Percentiles rank a stretch among this genome's conserved stretches.
Evolutionary conservation across 2,113 vertebrate species (phyloP).

Genomic region (Hyperopisus bebe): DNA sequence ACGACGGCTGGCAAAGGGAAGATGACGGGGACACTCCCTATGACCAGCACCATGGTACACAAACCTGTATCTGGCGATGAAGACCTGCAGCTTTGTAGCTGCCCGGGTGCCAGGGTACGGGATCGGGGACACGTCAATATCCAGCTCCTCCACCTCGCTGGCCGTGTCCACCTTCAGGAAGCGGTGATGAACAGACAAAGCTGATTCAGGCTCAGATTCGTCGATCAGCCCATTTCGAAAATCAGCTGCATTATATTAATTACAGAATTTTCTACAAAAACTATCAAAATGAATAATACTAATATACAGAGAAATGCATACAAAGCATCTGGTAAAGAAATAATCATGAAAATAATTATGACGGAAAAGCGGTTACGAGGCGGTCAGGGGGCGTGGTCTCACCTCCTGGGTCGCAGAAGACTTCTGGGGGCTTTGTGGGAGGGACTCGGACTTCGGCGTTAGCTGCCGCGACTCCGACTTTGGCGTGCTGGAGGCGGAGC

Average conservation of each 20-base stretch:
- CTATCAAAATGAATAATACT: background rate
- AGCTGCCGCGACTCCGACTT: slow-evolving; percentile 44
- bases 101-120: slow-evolving; percentile 64
- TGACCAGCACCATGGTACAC: background rate
- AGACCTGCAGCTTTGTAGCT: slow-evolving; percentile 85
- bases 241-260: background rate
- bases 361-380: background rate
- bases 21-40: background rate
- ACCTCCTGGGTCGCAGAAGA: slow-evolving; percentile 90
- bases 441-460: slow-evolving; percentile 67
- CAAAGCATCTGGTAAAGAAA: background rate
- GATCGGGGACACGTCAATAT: slow-evolving; percentile 77
- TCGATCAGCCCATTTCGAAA: background rate
- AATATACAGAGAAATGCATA: background rate
- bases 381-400: slow-evolving; percentile 31
- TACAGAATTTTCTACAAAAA: background rate
- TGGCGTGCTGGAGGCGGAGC: slow-evolving; percentile 58
- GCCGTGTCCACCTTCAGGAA: slow-evolving; percentile 84
- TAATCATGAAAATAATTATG: background rate
- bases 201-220: background rate
- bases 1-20: background rate
- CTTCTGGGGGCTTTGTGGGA: slow-evolving; percentile 77
- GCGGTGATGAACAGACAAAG: background rate
- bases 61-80: slow-evolving; percentile 92
- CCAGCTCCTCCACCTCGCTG: slow-evolving; percentile 94